A percentile compares a stretch with the other conserved stretches of the same genome.
Evolutionary conservation across 2,888 invertebrate species (phyloP).

Genomic region (Eustalomyia histrio): DNA sequence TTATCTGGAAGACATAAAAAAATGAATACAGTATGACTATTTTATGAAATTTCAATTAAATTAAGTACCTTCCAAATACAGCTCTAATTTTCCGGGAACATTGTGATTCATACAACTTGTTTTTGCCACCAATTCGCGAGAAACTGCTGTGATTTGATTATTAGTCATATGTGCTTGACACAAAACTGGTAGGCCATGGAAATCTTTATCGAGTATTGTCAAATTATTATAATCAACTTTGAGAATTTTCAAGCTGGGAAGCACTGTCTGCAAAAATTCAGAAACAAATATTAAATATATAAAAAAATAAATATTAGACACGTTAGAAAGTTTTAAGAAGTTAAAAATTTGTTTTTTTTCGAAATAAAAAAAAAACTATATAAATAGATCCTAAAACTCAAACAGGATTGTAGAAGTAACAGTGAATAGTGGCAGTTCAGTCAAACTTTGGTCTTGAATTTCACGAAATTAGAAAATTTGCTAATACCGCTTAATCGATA

Average conservation of each 20-base stretch:
- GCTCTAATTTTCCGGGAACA: conserved; percentile 84
- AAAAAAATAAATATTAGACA: too few species aligned
- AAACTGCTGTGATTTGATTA: conserved; percentile 87
- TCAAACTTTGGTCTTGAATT: too few species aligned
- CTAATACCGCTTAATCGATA: too few species aligned
- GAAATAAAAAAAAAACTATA: too few species aligned
- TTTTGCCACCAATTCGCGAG: conserved; percentile 88
- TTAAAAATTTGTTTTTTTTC: too few species aligned
- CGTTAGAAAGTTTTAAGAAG: too few species aligned
- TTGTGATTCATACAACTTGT: conserved; percentile 90
- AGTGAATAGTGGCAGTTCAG: too few species aligned
- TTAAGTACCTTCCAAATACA: conserved; percentile 87
- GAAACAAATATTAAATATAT: conserved; percentile 17
- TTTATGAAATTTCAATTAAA: not conserved
- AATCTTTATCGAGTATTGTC: conserved; percentile 87
- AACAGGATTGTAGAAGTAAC: too few species aligned
- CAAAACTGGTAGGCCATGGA: conserved; percentile 89
- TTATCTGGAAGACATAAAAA: conserved; percentile 82
- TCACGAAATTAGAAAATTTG: too few species aligned
- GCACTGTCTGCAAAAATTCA: conserved; percentile 83
- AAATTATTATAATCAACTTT: conserved; percentile 89
- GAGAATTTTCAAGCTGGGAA: conserved; percentile 88
- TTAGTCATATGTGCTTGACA: conserved; percentile 90
- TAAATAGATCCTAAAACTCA: too few species aligned
- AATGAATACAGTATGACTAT: not conserved